Evolutionary conservation across 2,888 invertebrate species (phyloP), one percentile per base, ranked within the genome.

Genomic region (Malthinus flaveolus): DNA sequence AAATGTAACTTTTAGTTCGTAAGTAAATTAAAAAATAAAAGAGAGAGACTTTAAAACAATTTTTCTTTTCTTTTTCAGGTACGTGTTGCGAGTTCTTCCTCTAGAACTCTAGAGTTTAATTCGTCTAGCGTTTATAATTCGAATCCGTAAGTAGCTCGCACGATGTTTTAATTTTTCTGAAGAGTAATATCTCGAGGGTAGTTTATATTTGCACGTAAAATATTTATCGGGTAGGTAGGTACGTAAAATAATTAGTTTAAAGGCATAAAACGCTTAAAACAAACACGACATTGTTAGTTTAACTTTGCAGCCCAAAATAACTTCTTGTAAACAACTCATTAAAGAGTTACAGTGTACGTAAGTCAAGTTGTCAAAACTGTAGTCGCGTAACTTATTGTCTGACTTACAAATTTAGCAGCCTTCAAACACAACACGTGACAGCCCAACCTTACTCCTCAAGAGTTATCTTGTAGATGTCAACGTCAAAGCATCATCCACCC

Each of bases 311-410:
- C 64, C 65, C 37, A 59, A 60, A 63, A 63, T 63, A 64, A 63
- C 65, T 59, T 53, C 59, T 63, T 60, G 57, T 64, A 60, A 65
- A 65, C 65, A 65, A 65, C 64, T 65, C 67, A 65, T 67, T 67
- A 67, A 39, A 64, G 63, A 63, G 57, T 60, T 63, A 64, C 64
- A 55, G 59, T 56, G 55, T 56, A 64, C 65, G 64, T 61, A 61
- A 64, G 65, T 61, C 64, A 63, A 65, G 60, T 63, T 65, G 65
- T 67, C 67, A 67, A 67, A 67, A 67, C 64, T 65, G 61, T 35
- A 39, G 58, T 59, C 59, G 63, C 55, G 59, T 61, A 62, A 67
- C 56, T 65, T 63, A 64, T 66, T 63, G 64, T 63, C 60, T 51
- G 59, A 61, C 53, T 58, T 62, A 62, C 60, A 60, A 60, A 64